phyloP scores from a whole-genome alignment of 2,113 vertebrate genomes.

The Gambusia holbrooki region DNA sequence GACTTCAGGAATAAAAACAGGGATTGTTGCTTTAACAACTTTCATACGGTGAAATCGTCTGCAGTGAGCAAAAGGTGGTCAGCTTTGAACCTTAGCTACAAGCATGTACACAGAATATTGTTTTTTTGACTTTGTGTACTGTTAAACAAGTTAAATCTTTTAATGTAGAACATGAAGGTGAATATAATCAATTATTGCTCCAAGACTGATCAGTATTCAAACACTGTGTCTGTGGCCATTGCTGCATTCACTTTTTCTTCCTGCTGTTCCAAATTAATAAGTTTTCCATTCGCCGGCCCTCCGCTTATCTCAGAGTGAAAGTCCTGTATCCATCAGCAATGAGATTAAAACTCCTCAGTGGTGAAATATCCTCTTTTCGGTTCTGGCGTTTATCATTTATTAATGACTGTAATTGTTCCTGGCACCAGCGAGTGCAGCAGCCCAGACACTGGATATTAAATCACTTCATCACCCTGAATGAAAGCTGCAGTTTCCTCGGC shows the following conservation, averaged over 20 bases:
- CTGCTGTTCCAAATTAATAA: conserved; percentile 49
- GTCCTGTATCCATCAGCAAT: conserved; percentile 45
- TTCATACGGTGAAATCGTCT: background rate
- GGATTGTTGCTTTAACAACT: background rate
- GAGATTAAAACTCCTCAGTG: conserved; percentile 41
- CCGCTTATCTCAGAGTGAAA: conserved; percentile 35
- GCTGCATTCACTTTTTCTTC: conserved; percentile 9
- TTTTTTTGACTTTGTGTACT: background rate
- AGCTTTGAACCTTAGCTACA: too few relatives aligned
- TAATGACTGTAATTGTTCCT: conserved; percentile 71
- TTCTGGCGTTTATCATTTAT: conserved; percentile 71
- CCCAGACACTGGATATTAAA: conserved; percentile 71
- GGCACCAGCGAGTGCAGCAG: conserved; percentile 60
- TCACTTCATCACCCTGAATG: conserved; percentile 67
- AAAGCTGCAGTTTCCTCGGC: conserved; percentile 35
- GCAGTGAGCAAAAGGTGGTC: too few relatives aligned
- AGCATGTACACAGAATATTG: too few relatives aligned
- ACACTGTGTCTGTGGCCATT: conserved; percentile 3
- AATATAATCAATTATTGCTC: too few relatives aligned
- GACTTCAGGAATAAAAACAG: conserved; percentile 15
- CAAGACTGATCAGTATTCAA: conserved; percentile 21
- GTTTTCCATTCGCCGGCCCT: conserved; percentile 39
- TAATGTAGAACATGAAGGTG: background rate
- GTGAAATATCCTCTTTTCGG: conserved; percentile 51
- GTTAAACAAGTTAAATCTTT: background rate